phyloP scores from a whole-genome alignment of 2,113 vertebrate species.

The Numenius arquata region DNA sequence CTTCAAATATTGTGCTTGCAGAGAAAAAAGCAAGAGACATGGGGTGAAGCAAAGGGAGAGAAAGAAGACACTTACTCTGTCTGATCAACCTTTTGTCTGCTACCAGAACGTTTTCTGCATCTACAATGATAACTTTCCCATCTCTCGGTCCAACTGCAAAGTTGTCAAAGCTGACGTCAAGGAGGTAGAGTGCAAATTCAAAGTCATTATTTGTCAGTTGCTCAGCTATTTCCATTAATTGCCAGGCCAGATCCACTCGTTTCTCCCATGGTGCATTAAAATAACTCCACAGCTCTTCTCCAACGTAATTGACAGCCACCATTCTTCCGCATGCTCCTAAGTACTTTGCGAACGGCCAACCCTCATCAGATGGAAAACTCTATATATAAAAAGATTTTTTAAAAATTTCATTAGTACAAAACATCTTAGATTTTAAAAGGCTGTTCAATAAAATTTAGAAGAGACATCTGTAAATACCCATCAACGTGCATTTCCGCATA shows the following conservation, averaged over 20 bases:
- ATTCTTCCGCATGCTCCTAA: constrained; percentile 95
- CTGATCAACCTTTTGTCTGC: constrained; percentile 96
- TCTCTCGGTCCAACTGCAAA: constrained; percentile 96
- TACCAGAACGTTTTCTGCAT: constrained; percentile 98
- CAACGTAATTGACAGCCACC: constrained; percentile 97
- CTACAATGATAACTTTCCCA: constrained; percentile 97
- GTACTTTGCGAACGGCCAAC: constrained; percentile 98
- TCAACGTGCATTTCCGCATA: not conserved
- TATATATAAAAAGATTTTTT: constrained; percentile 46
- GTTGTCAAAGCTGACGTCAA: constrained; percentile 99
- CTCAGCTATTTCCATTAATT: constrained; percentile 98
- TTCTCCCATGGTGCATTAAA: constrained; percentile 96
- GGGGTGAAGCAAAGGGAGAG: not conserved
- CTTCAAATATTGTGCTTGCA: not conserved
- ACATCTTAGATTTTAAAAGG: not conserved
- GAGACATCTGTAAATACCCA: not conserved
- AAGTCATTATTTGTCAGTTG: constrained; percentile 99
- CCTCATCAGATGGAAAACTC: constrained; percentile 98
- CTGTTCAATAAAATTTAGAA: not conserved
- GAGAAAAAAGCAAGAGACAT: not conserved
- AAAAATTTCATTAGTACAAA: not conserved
- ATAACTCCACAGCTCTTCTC: constrained; percentile 98
- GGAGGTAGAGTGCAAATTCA: constrained; percentile 98
- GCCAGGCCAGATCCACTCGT: constrained; percentile 92
- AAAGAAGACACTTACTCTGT: constrained; percentile 86